These are phyloP conservation scores for Eidolon dupreanum DNA, from an alignment of 2,797 vertebrate genomes.

Conservation along the genomic window DNA sequence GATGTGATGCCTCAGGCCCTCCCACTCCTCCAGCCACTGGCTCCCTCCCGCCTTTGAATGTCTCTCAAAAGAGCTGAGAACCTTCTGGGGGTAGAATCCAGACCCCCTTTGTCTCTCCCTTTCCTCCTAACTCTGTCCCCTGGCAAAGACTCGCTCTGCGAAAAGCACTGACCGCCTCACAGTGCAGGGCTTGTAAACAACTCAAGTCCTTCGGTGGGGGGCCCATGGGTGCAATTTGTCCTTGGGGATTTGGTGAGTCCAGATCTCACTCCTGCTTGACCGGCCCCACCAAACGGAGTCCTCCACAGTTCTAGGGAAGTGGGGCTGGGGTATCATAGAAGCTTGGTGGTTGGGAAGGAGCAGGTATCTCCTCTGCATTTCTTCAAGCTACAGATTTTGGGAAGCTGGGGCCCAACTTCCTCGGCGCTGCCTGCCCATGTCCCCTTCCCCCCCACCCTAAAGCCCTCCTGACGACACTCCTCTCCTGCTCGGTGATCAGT, in stretches of 20 bases:
- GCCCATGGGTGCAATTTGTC: not conserved
- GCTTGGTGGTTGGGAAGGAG: conserved; percentile 52
- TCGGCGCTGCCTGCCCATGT: conserved; percentile 13
- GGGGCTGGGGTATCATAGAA: conserved; percentile 31
- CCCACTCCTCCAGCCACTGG: not conserved
- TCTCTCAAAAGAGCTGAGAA: conserved; percentile 42
- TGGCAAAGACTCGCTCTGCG: conserved; percentile 6
- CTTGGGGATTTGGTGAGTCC: conserved; percentile 17
- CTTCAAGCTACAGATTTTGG: conserved; percentile 67
- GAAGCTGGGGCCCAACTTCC: conserved; percentile 59
- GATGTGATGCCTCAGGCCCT: not conserved
- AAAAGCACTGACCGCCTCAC: conserved; percentile 24
- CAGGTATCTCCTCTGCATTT: conserved; percentile 48
- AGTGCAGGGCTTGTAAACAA: conserved; percentile 79
- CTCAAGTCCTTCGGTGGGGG: conserved; percentile 75
- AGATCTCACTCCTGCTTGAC: conserved; percentile 9
- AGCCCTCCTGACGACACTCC: conserved; percentile 31
- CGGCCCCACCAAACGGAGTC: not conserved
- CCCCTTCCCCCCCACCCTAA: conserved; percentile 49
- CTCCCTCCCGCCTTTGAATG: not conserved
- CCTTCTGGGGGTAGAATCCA: not conserved
- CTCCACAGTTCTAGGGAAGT: conserved; percentile 39
- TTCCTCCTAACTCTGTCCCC: conserved; percentile 23
- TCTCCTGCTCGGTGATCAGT: conserved; percentile 10
- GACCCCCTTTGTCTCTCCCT: not conserved